These are phyloP conservation scores for Stegophylla sp. DNA, from an alignment of 2,888 invertebrate genomes.

Conservation along the genomic window DNA sequence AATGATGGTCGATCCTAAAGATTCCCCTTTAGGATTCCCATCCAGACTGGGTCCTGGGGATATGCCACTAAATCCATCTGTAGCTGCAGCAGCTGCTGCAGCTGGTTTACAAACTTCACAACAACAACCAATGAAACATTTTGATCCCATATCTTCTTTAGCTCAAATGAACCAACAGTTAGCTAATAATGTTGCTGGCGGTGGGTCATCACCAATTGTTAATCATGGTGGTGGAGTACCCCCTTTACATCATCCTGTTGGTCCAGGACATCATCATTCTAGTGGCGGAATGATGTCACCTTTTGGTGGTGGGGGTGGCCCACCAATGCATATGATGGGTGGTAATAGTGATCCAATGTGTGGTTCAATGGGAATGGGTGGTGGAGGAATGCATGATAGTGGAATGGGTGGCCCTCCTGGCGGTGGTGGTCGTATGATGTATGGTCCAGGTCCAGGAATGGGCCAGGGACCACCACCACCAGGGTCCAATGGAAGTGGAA, in stretches of 20 bases:
- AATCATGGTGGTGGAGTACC: conserved; percentile 69
- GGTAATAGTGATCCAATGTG: conserved; percentile 42
- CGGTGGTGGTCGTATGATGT: conserved; percentile 54
- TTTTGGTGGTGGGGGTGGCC: conserved; percentile 33
- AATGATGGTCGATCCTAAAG: conserved; percentile 51
- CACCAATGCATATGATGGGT: conserved; percentile 46
- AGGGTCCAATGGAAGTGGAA: conserved; percentile 14
- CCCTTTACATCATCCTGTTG: conserved; percentile 68
- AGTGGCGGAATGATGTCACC: conserved; percentile 50
- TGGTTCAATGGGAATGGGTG: conserved; percentile 66
- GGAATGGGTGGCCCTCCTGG: conserved; percentile 45
- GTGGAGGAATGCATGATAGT: conserved; percentile 49
- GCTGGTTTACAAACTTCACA: conserved; percentile 34
- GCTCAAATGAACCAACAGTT: conserved; percentile 94
- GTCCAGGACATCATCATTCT: conserved; percentile 64
- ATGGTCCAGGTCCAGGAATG: conserved; percentile 64
- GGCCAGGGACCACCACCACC: conserved; percentile 67
- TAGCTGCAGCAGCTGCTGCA: conserved; percentile 25
- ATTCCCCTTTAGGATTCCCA: conserved; percentile 48
- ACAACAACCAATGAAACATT: conserved; percentile 67
- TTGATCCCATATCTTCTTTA: conserved; percentile 91
- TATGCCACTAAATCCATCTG: conserved; percentile 50
- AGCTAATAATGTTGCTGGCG: conserved; percentile 75
- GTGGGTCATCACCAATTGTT: conserved; percentile 67
- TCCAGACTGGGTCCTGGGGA: conserved; percentile 45